Evolutionary conservation across 2,113 vertebrate genomes (phyloP), one percentile per base, ranked within the genome.

Genomic region (Chaenogobius annularis): DNA sequence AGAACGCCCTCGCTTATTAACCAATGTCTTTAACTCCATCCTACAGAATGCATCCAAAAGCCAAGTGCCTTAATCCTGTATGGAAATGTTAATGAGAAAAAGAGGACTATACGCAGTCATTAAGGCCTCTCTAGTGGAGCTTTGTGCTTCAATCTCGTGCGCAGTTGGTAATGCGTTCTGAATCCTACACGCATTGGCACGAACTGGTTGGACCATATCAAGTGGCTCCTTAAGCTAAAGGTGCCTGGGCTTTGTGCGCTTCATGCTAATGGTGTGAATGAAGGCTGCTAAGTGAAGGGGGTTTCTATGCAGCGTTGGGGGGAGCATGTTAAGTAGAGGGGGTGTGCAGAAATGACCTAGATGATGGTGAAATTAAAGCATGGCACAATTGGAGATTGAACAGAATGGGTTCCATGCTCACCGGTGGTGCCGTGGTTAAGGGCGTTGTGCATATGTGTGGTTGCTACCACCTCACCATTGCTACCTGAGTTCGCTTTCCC

Each of bases 61-160:
- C 89, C 85, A 91, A 92, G 91, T 92, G 90, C 83, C 93, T 92
- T 95, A 94, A 94, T 95, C 89, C 88, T 88, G 93, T 81, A 86
- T 95, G 94, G 94, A 95, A 93, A 95, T 95, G 94, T 90, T 95
- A 96, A 96, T 96, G 94, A 95, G 94, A 91, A 67, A 3, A 80
- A 92, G 92, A 80, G 87, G 70, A 86, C 86, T 77, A 89, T 66
- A 81, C 79, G 80, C 92, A 90, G 92, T 89, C 91, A 93, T 91
- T 56, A 77, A 94, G 92, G 94, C 90, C 92, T 92, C 93, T 95
- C 88, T 63, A 89, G 89, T 93, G 84, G 86, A 89, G 89, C 94
- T 96, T 98, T 97, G 96, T 97, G 78, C 91, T 88, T 87, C 88
- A 86, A 84, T 93, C 90, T 90, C 87, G 73, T 92, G 87, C 92